These are phyloP conservation scores for Drosophila vallismaia DNA, from an alignment of 2,888 invertebrate genomes.

Conservation along the genomic window DNA sequence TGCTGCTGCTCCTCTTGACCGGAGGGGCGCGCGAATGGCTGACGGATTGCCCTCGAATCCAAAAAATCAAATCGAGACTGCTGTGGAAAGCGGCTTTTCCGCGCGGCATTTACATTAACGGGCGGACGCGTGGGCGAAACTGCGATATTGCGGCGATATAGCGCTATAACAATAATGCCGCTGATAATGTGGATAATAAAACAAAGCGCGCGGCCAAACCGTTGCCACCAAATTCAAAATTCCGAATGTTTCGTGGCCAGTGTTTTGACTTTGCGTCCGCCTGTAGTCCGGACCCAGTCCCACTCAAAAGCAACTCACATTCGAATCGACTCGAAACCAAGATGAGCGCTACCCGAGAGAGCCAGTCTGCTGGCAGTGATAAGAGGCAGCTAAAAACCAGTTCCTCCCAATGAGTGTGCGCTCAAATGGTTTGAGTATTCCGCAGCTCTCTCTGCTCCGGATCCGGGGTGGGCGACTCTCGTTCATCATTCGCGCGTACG, in stretches of 20 bases:
- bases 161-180: constrained; percentile 81
- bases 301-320: constrained; percentile 16
- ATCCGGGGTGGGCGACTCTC: constrained; percentile 37
- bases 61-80: constrained; percentile 52
- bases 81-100: constrained; percentile 37
- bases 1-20: constrained; percentile 57
- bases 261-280: constrained; percentile 81
- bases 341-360: constrained; percentile 6
- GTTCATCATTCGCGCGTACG: constrained; percentile 63
- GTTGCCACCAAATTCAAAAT: constrained; percentile 82
- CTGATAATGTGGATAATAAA: constrained; percentile 83
- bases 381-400: constrained; percentile 59
- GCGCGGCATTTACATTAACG: constrained; percentile 38
- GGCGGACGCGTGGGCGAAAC: constrained; percentile 39
- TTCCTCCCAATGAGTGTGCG: constrained; percentile 13
- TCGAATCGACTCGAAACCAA: constrained; percentile 58
- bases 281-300: neutral
- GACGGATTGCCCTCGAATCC: constrained; percentile 24
- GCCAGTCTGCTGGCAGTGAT: constrained; percentile 41
- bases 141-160: constrained; percentile 16
- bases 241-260: constrained; percentile 84
- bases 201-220: constrained; percentile 84
- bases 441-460: constrained; percentile 2
- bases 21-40: constrained; percentile 57
- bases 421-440: constrained; percentile 4